Percentiles rank a stretch among this genome's conserved stretches.
These are phyloP conservation scores for Aptenodytes patagonicus DNA, from an alignment of 2,113 vertebrate genomes.

Conservation along the genomic window DNA sequence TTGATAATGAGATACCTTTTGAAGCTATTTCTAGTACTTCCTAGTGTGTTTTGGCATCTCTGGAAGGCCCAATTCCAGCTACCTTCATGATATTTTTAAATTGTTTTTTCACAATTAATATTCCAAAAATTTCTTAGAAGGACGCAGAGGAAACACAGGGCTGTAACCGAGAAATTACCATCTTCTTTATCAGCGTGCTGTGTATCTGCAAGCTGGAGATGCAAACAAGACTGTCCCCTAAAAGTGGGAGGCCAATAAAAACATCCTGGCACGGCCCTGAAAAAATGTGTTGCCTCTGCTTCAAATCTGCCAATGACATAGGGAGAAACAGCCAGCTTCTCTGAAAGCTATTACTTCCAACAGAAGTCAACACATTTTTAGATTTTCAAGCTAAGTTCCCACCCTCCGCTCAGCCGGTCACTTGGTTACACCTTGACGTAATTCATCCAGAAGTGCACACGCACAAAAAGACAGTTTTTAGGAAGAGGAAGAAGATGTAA, in stretches of 20 bases:
- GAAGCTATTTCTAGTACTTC: neutral
- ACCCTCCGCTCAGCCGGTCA: neutral
- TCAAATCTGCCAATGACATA: neutral
- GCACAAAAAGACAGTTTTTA: neutral
- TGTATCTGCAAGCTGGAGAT: neutral
- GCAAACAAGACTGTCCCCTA: neutral
- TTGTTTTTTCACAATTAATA: neutral
- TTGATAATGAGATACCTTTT: neutral
- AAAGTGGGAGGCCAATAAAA: neutral
- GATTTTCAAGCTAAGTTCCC: neutral
- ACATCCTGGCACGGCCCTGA: neutral
- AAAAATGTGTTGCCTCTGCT: neutral
- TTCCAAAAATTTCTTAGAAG: neutral
- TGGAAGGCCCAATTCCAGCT: neutral
- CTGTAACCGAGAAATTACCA: neutral
- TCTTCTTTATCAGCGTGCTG: neutral
- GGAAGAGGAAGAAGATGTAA: neutral
- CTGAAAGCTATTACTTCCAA: neutral
- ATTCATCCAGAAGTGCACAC: neutral
- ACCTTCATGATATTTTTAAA: neutral
- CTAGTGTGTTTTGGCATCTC: neutral
- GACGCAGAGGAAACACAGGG: neutral
- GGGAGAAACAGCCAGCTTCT: neutral
- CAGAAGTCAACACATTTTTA: neutral
- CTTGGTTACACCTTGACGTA: neutral